Conservation (phyloP, 2,888 invertebrate species). For the Drosophila mercatorum region DNA sequence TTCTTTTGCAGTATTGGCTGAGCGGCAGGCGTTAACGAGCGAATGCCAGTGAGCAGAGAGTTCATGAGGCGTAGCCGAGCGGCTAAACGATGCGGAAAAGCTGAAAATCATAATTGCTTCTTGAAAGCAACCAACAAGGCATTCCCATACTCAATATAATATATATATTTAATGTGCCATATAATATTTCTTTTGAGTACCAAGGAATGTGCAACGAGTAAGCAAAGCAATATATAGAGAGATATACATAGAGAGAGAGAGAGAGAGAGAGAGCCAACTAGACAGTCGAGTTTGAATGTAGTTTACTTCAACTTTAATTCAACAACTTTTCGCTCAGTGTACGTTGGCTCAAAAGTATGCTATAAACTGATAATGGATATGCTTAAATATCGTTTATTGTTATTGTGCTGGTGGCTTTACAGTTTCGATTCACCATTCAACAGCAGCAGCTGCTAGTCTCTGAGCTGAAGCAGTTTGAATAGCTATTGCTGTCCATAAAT, state of each 20-base stretch:
- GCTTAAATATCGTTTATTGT: slow-evolving; percentile 26
- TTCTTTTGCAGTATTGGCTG: slow-evolving; percentile 20
- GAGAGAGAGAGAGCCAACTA: not conserved
- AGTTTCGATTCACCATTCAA: slow-evolving; percentile 11
- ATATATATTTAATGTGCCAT: slow-evolving; percentile 21
- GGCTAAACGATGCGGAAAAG: slow-evolving; percentile 55
- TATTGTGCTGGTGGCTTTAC: slow-evolving; percentile 24
- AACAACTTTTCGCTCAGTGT: slow-evolving; percentile 19
- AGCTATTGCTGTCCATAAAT: slow-evolving; percentile 66
- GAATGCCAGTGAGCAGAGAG: slow-evolving; percentile 46
- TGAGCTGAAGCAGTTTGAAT: slow-evolving; percentile 41
- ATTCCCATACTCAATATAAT: slow-evolving; percentile 20
- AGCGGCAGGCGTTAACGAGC: slow-evolving; percentile 52
- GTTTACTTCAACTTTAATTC: not conserved
- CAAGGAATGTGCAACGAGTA: not conserved
- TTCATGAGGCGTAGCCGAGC: slow-evolving; percentile 51
- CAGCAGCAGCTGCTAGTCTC: slow-evolving; percentile 22
- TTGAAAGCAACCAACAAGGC: slow-evolving; percentile 14
- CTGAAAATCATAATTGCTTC: slow-evolving; percentile 54
- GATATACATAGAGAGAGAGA: not conserved
- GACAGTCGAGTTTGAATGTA: not conserved
- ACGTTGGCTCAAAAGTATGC: slow-evolving; percentile 24
- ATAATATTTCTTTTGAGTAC: slow-evolving; percentile 23
- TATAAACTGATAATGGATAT: slow-evolving; percentile 26
- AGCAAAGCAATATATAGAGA: not conserved